Evolutionary conservation across 2,797 vertebrate species (phyloP), one percentile per base, ranked within the genome.

Genomic region (Chlorospingus semifuscus): DNA sequence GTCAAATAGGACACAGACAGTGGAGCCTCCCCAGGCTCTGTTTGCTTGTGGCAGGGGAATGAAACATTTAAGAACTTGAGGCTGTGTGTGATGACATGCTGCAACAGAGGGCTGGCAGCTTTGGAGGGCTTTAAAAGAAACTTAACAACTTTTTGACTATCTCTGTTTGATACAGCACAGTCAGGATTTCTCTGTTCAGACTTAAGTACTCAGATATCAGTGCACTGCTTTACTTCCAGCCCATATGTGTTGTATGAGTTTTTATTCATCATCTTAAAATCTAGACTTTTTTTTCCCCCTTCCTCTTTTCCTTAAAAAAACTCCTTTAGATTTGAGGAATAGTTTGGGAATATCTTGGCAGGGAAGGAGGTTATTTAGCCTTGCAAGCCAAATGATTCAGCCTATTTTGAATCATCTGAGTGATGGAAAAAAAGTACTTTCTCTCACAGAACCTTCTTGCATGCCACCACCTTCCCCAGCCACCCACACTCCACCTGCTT

Each of bases 401-500:
- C 71, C 82, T 92, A 52, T 82, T 94, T 92, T 92, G 84, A 78
- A 80, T 97, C 75, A 18, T 71, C 64, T 29, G 13, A 50, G 29
- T 52, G 29, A 34, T 20, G 24, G 22, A 12, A 4, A 44, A 78
- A 55, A 87, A 71, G 46, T 46, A 72, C 60, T 53, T 87, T 92
- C 49, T 64, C 52, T 85, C 82, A 36, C 2, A 60, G 78, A 94
- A 90, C 64, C 86, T 83, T 85, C 63, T 66, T 90, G n/a, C 72
- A 37, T 66, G 44, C 59, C 66, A 69, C 55, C 80, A 90, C 88
- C 66, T 94, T 95, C 80, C 57, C 36, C 72, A 76, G 44, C 91
- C 93, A 63, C 96, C 95, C 94, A 96, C 95, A 8, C 68, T 87
- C 92, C 95, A 77, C 95, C 93, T 97, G 94, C 50, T 94, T 2